phyloP scores from a whole-genome alignment of 2,888 invertebrate genomes.

The Pseudoips prasinana region DNA sequence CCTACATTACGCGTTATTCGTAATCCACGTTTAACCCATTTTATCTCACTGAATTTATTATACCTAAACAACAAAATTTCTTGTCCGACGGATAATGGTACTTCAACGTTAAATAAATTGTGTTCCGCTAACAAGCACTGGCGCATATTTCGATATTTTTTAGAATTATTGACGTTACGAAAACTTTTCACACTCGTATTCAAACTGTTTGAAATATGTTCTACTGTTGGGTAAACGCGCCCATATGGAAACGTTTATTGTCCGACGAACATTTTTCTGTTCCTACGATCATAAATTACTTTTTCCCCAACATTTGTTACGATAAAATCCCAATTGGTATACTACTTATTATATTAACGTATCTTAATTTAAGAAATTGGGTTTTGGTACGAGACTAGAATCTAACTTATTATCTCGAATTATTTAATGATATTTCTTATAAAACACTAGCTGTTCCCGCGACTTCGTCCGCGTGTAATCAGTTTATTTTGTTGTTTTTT shows the following conservation, averaged over 20 bases:
- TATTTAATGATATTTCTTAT: too few species aligned
- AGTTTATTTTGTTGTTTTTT: too few species aligned
- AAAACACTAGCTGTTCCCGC: too few species aligned
- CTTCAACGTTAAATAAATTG: too few species aligned
- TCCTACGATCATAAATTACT: conserved; percentile 26
- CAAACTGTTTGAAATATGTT: background rate
- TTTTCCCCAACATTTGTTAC: conserved; percentile 26
- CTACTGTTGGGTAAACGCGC: background rate
- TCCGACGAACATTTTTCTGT: background rate
- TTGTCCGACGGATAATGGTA: too few species aligned
- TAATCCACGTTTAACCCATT: conserved; percentile 10
- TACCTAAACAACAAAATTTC: too few species aligned
- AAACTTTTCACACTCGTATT: background rate
- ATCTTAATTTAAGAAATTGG: conserved; percentile 14
- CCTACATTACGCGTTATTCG: conserved; percentile 4
- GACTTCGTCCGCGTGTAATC: too few species aligned
- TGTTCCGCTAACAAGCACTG: too few species aligned
- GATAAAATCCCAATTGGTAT: conserved; percentile 19
- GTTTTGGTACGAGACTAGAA: conserved; percentile 8
- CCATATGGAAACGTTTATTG: background rate
- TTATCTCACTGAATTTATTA: conserved; percentile 10
- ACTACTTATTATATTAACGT: conserved; percentile 9
- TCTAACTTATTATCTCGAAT: too few species aligned
- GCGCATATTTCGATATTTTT: too few species aligned
- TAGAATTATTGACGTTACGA: background rate